These are phyloP conservation scores for Ophion slaviceki DNA, from an alignment of 2,888 invertebrate genomes.

Conservation along the genomic window DNA sequence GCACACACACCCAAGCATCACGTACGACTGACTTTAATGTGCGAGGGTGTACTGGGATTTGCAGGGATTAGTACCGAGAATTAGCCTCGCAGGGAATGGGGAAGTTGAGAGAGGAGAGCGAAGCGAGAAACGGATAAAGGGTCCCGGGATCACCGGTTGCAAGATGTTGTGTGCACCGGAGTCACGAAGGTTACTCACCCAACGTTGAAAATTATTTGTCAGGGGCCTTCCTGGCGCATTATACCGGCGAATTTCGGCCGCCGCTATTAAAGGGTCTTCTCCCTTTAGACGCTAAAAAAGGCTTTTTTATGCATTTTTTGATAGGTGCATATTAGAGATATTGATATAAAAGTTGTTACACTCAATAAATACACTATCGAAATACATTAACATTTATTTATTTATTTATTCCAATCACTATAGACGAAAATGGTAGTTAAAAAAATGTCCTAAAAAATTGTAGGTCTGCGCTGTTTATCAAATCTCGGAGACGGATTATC, in stretches of 20 bases:
- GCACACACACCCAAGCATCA: conserved; percentile 50
- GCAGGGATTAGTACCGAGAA: conserved; percentile 77
- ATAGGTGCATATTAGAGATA: too few relatives aligned
- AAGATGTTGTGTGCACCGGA: conserved; percentile 70
- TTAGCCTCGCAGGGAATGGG: conserved; percentile 73
- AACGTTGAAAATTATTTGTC: conserved; percentile 63
- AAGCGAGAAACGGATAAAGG: conserved; percentile 52
- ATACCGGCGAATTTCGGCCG: conserved; percentile 21
- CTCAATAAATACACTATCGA: too few relatives aligned
- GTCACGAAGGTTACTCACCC: conserved; percentile 60
- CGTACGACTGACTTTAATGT: conserved; percentile 76
- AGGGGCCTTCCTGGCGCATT: conserved; percentile 47
- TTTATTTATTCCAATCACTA: too few relatives aligned
- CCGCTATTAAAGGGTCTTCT: conserved; percentile 1
- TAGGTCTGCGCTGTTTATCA: too few relatives aligned
- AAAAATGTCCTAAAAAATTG: too few relatives aligned
- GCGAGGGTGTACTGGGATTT: conserved; percentile 77
- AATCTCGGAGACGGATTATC: too few relatives aligned
- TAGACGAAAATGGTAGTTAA: too few relatives aligned
- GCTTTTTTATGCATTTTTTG: too few relatives aligned
- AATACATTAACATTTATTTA: too few relatives aligned
- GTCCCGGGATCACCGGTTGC: conserved; percentile 14
- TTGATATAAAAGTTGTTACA: too few relatives aligned
- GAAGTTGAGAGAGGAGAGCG: conserved; percentile 20
- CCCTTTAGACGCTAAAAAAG: too few relatives aligned